Percentiles rank a stretch among this genome's conserved stretches.
These are phyloP conservation scores for Manis javanica DNA, from an alignment of 2,797 vertebrate genomes.

Conservation along the genomic window DNA sequence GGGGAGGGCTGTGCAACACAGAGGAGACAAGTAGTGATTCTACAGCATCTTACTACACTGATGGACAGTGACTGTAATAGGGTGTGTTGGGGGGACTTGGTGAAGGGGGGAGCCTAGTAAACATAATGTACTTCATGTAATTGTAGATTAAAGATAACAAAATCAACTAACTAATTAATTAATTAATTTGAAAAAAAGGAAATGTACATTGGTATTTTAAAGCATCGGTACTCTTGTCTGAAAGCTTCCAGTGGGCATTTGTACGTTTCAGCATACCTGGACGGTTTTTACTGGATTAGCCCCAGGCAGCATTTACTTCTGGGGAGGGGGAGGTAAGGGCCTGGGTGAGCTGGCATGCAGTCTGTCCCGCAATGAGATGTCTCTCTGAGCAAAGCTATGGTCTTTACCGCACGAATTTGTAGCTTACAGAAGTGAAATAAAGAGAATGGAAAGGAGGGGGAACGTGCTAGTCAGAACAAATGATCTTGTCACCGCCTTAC, in stretches of 20 bases:
- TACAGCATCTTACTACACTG: too few species aligned
- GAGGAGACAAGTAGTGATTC: too few species aligned
- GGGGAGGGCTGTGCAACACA: too few species aligned
- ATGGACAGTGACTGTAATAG: too few species aligned
- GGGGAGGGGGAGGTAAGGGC: not conserved
- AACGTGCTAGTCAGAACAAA: not conserved
- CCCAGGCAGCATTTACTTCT: not conserved
- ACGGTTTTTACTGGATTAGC: not conserved
- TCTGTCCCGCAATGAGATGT: not conserved
- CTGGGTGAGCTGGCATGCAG: not conserved
- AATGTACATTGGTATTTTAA: too few species aligned
- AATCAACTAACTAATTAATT: too few species aligned
- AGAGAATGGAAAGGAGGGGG: not conserved
- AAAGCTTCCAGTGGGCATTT: not conserved
- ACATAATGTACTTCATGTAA: too few species aligned
- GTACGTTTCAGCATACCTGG: not conserved
- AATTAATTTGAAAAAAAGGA: too few species aligned
- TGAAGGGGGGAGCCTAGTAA: too few species aligned
- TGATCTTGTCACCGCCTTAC: not conserved
- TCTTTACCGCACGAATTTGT: not conserved
- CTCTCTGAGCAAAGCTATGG: conserved; percentile 34
- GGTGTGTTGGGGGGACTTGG: too few species aligned
- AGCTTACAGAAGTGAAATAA: conserved; percentile 11
- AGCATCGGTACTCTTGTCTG: not conserved
- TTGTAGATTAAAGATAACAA: too few species aligned